phyloP scores from a whole-genome alignment of 2,113 vertebrate genomes.

The Podiceps cristatus region DNA sequence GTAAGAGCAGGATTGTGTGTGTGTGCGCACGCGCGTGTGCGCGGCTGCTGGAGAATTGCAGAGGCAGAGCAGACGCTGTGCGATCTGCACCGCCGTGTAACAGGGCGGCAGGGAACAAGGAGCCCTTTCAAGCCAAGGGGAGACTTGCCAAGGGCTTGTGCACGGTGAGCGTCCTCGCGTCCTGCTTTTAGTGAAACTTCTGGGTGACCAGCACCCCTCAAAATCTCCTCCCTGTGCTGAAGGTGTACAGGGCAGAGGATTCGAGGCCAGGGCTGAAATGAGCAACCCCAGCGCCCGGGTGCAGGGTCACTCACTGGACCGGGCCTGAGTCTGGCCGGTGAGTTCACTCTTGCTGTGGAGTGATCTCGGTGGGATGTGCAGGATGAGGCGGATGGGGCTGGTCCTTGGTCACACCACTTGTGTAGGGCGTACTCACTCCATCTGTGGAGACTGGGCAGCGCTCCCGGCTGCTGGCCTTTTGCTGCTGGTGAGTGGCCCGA shows the following conservation, averaged over 20 bases:
- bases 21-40: not conserved
- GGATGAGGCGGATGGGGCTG: not conserved
- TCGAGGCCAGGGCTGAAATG: not conserved
- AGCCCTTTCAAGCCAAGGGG: not conserved
- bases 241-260: not conserved
- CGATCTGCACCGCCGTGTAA: too few relatives aligned
- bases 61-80: not conserved
- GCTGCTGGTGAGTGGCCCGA: conserved; percentile 82
- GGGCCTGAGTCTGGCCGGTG: not conserved
- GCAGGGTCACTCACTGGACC: accelerated
- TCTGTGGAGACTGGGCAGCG: conserved; percentile 80
- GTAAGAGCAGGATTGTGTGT: not conserved
- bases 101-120: not conserved
- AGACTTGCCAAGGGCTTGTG: not conserved
- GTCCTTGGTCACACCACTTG: not conserved
- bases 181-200: not conserved
- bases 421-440: not conserved
- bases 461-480: conserved; percentile 82
- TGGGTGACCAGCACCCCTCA: not conserved
- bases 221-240: not conserved
- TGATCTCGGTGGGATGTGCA: accelerated
- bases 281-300: not conserved
- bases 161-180: accelerated
- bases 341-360: not conserved
- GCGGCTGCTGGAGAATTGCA: not conserved